A percentile compares a stretch with the other conserved stretches of the same genome.
phyloP scores from a whole-genome alignment of 2,113 vertebrate genomes.

The Alexandromys fortis region DNA sequence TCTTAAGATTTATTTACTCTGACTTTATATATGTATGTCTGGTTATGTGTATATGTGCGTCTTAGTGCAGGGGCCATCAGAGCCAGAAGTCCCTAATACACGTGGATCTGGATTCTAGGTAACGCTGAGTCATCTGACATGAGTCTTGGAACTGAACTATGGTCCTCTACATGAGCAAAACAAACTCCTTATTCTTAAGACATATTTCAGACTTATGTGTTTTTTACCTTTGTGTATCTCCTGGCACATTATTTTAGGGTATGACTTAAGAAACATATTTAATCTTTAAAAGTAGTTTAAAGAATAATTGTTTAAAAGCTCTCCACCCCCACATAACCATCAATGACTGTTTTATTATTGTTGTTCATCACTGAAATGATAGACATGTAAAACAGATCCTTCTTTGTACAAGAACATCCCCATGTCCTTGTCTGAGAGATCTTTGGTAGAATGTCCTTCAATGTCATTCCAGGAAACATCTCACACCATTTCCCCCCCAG shows the following conservation, averaged over 20 bases:
- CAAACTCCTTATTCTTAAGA: background rate
- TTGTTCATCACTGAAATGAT: background rate
- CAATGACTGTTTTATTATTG: background rate
- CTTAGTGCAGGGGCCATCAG: background rate
- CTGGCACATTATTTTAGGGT: background rate
- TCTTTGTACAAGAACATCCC: background rate
- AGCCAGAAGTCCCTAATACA: no score
- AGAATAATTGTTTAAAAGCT: constrained; percentile 3
- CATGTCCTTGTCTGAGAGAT: background rate
- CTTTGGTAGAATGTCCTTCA: constrained; percentile 16
- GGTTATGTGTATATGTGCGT: background rate
- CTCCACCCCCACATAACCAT: background rate
- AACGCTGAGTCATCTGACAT: background rate
- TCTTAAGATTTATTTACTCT: background rate
- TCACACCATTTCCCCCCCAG: background rate
- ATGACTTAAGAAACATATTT: background rate
- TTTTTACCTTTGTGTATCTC: background rate
- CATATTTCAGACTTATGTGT: background rate
- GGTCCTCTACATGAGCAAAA: background rate
- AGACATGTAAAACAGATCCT: background rate
- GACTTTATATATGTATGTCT: background rate
- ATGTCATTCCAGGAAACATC: constrained; percentile 60
- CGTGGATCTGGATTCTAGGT: background rate
- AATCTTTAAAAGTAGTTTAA: background rate
- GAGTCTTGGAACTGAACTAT: background rate